Base-by-base conservation (phyloP, 2,113 vertebrate species). In the Hypomesus transpacificus region DNA sequence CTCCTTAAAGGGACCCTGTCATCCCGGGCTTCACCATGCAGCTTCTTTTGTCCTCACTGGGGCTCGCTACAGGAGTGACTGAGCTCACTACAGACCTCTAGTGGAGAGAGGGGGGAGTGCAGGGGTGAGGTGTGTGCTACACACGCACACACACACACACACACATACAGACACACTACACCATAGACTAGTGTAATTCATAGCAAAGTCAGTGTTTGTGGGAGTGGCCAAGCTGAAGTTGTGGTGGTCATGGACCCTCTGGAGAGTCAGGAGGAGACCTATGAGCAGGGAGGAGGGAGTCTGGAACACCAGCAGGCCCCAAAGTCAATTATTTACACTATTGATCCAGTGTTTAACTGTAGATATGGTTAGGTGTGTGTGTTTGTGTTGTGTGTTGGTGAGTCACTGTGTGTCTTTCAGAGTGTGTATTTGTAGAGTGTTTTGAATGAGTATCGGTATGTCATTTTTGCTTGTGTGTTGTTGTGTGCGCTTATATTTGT, bases 291-390 rank as follows among this genome's bases (percentile, higher is more conserved):
- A 71, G 73, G 61, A 31, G 39, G 61, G 60, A 70, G 68, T 80
- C 74, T 69, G 77, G 72, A 78, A 75, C 75, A 71, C 75, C 66
- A 78, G 62, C 75, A 80, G 73, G 61, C 77, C 68, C 46, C 65
- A 60, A 70, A 68, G 69, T 83, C 68, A 79, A 85, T 84, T 74
- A 86, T 85, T 87, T 75, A 86, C 72, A 63, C 21, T 76, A 83
- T 75, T 74, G 80, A 85, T 82, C 69, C 22, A 24, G 70, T 78
- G 73, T 79, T 74, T 84, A 84, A 76, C 68, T 69, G 62, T 82
- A 75, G 59, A 77, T 78, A 14, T 70, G 67, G 28, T 17, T 24
- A 52, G 67, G 16, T 52, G 24, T 71, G 26, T 28, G 61, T 66
- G 71, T 79, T 74, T 80, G 58, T 76, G 68, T 68, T 39, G 67